phyloP scores from a whole-genome alignment of 2,797 vertebrate genomes.

The Fratercula arctica region DNA sequence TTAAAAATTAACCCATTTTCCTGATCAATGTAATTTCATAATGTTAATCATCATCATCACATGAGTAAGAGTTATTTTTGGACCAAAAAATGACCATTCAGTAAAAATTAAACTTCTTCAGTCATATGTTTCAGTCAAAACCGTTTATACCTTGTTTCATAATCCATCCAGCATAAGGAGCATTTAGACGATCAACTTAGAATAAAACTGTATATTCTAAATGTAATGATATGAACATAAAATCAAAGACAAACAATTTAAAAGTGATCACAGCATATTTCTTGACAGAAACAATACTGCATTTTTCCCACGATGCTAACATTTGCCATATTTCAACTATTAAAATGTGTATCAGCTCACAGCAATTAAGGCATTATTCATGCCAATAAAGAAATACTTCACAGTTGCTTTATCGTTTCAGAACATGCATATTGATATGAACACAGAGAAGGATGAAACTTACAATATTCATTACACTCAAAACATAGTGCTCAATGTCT shows the following conservation, averaged over 20 bases:
- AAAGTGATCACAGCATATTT: neutral
- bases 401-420: neutral
- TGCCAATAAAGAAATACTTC: neutral
- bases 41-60: neutral
- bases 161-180: neutral
- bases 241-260: neutral
- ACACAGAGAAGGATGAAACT: slow-evolving; percentile 89
- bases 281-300: neutral
- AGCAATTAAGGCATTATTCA: neutral
- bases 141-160: neutral
- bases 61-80: neutral
- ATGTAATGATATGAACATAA: neutral
- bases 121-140: neutral
- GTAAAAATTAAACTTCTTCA: neutral
- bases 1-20: no score
- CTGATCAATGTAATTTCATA: neutral
- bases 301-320: neutral
- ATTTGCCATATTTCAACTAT: neutral
- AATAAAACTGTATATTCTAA: neutral
- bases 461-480: slow-evolving; percentile 99
- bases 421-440: neutral
- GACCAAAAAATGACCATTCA: neutral
- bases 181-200: neutral
- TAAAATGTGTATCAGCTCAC: neutral
- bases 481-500: slow-evolving; percentile 98